A percentile compares a stretch with the other conserved stretches of the same genome.
phyloP scores from a whole-genome alignment of 30 jellyfish, hydroid and myxozoan species.

The Hydractinia symbiolongicarpus region DNA sequence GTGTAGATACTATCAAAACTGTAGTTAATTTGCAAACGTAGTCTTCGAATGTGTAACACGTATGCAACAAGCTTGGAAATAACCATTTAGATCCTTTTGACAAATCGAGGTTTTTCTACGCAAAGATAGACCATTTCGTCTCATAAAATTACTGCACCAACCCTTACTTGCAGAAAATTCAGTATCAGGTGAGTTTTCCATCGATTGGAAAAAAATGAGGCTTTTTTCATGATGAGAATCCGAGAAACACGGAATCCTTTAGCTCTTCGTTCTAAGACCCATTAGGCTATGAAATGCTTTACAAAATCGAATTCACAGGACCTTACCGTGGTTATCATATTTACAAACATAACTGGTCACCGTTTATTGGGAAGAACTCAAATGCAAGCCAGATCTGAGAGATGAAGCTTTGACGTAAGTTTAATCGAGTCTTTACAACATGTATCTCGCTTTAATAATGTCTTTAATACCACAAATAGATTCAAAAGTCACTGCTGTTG shows the following conservation, averaged over 20 bases:
- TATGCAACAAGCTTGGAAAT: constrained; percentile 19
- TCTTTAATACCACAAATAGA: too few species aligned
- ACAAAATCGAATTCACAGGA: too few species aligned
- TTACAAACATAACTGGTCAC: too few species aligned
- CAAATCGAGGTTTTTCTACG: constrained; percentile 10
- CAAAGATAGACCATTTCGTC: constrained; percentile 2
- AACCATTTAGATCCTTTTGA: constrained; percentile 10
- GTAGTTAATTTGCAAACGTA: not conserved
- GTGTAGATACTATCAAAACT: not conserved
- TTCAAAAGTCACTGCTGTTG: too few species aligned
- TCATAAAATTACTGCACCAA: constrained; percentile 5
- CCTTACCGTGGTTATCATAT: too few species aligned
- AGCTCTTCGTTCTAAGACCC: constrained; percentile 22
- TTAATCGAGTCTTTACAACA: too few species aligned
- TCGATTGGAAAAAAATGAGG: not conserved
- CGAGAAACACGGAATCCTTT: too few species aligned
- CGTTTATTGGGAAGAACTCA: too few species aligned
- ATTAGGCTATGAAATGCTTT: not conserved
- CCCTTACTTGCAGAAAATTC: constrained; percentile 14
- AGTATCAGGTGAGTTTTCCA: constrained; percentile 2
- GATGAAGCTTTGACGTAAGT: too few species aligned
- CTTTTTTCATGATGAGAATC: constrained; percentile 31
- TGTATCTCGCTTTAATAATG: too few species aligned
- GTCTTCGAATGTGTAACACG: constrained; percentile 2
- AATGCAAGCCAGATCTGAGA: too few species aligned